Evolutionary conservation across 1,140 invertebrate genomes (phyloP).

Genomic region (Trichonephila clavata): DNA sequence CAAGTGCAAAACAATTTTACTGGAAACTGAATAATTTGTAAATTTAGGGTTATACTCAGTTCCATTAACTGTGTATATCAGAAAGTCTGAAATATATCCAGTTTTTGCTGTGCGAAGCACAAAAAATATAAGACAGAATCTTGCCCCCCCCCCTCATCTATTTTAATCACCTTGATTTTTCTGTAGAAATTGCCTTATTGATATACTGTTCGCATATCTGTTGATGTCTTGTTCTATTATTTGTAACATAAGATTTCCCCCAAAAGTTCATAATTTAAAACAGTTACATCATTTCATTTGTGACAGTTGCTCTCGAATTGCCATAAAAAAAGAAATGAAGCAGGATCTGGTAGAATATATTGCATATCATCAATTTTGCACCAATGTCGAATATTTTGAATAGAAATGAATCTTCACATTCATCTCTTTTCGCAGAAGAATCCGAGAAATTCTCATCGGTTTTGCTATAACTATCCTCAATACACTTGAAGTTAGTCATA

Average conservation of each 20-base stretch:
- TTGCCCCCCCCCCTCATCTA: too few species aligned
- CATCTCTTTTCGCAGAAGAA: background rate
- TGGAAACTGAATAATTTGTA: background rate
- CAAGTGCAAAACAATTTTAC: constrained; percentile 14
- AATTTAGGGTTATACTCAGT: too few species aligned
- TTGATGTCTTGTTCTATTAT: background rate
- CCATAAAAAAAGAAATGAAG: background rate
- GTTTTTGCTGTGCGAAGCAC: background rate
- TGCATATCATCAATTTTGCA: constrained; percentile 31
- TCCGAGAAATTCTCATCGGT: background rate
- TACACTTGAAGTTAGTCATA: background rate
- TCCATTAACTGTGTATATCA: background rate
- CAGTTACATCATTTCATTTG: background rate
- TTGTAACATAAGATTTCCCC: background rate
- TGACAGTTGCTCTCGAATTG: background rate
- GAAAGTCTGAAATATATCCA: background rate
- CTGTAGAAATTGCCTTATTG: background rate
- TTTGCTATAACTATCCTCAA: background rate
- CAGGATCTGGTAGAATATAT: background rate
- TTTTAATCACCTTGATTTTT: background rate
- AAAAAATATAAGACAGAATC: background rate
- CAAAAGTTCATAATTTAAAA: background rate
- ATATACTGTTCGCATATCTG: background rate
- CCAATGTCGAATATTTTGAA: background rate
- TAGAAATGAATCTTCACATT: background rate